phyloP scores from a whole-genome alignment of 2,797 vertebrate species.

The Odontamblyopus rebecca region DNA sequence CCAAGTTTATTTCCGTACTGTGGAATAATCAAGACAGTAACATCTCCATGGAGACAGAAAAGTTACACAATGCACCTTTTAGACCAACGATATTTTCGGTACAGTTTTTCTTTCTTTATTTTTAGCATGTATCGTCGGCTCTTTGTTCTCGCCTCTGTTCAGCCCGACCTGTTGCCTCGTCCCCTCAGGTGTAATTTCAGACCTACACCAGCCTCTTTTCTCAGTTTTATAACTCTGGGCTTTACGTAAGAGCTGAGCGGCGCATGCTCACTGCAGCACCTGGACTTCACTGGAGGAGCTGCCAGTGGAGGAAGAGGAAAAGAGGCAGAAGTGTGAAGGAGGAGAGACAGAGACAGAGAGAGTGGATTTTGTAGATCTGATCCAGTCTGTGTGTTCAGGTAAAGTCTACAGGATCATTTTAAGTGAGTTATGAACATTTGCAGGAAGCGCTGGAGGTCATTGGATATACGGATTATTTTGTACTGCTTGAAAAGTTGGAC shows the following conservation, averaged over 20 bases:
- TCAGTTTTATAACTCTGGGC: conserved; percentile 17
- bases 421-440: too few species aligned
- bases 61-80: too few species aligned
- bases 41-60: too few species aligned
- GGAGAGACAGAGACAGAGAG: too few species aligned
- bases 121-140: neutral
- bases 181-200: conserved; percentile 15
- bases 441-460: too few species aligned
- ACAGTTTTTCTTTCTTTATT: neutral
- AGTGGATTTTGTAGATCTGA: neutral
- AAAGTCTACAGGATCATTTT: too few species aligned
- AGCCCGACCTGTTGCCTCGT: neutral
- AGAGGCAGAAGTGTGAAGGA: neutral
- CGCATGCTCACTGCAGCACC: conserved; percentile 8
- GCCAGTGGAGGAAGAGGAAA: neutral
- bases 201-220: conserved; percentile 1
- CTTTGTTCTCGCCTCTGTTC: neutral
- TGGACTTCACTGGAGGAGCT: neutral
- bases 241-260: conserved; percentile 13
- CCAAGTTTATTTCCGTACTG: too few species aligned
- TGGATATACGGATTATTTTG: too few species aligned
- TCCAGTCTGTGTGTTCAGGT: too few species aligned
- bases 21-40: too few species aligned
- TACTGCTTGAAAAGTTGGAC: too few species aligned
- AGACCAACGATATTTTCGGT: neutral